Base-by-base conservation (phyloP, 2,797 vertebrate genomes). In the Menidia menidia region DNA sequence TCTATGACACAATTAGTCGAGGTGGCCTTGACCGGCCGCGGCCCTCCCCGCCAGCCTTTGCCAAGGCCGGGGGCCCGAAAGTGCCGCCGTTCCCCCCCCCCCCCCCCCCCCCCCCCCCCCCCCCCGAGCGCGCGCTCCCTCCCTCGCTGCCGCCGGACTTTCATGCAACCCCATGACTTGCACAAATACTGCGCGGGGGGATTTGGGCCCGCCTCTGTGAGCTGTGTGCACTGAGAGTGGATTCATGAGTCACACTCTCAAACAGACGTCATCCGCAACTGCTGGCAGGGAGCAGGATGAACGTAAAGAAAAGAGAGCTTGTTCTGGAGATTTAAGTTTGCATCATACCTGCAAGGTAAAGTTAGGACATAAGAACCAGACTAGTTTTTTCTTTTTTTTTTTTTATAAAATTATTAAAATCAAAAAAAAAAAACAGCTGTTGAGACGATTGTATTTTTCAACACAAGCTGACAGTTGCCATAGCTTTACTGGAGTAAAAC, bases 191-290 rank as follows among this genome's bases (percentile, higher is more conserved):
- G 78, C 85, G 80, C 77, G 70, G 58, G 84, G 25, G 75, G 75
- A 82, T 82, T 76, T 83, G 72, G 88, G 87, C 88, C 83, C 52
- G 65, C 88, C 81, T 92, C 91, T 88, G 88, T 80, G 81, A 89
- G 83, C 84, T 64, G 77, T 47, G 83, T 73, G 86, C 89, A 89
- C 90, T 89, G 81, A 88, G 91, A 89, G 85, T 50, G 86, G 88
- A 90, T 86, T 88, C 87, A 92, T 94, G 92, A 93, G 89, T 94
- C 92, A 93, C 89, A 65, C 81, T 85, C 83, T 89, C 81, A 87
- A 88, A 90, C 89, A 88, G 83, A 92, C 91, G 88, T 93, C 93
- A 94, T 87, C 83, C 52, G 78, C 68, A 59, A 80, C 78, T 83
- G 83, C 81, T 91, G 88, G 89, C 90, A 84, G 86, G 79, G 71